phyloP scores from a whole-genome alignment of 2,888 invertebrate genomes.

The Galeruca laticollis region DNA sequence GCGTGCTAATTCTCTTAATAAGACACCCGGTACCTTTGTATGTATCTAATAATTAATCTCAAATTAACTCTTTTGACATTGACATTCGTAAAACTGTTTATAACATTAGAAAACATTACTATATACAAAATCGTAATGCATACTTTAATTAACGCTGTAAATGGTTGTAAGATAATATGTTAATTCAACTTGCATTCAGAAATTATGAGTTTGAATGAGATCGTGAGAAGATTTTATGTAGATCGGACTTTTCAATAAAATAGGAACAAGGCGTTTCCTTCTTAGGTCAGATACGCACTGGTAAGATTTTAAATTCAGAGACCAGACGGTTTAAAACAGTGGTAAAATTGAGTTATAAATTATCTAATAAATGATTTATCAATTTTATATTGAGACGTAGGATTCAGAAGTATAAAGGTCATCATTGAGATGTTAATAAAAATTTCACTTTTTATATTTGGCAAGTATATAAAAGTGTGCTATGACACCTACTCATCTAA shows the following conservation, averaged over 20 bases:
- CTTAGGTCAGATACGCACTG: not conserved
- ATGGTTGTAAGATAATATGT: constrained; percentile 5
- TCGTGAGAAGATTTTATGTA: not conserved
- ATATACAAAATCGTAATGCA: too few relatives aligned
- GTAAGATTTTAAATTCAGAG: too few relatives aligned
- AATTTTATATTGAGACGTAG: not conserved
- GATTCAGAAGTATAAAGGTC: constrained; percentile 15
- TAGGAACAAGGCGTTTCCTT: not conserved
- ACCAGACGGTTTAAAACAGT: too few relatives aligned
- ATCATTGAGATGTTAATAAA: constrained; percentile 14
- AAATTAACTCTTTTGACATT: not conserved
- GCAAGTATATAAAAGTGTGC: constrained; percentile 10
- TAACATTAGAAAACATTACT: too few relatives aligned
- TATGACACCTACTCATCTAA: constrained; percentile 26
- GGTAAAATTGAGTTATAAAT: not conserved
- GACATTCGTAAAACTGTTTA: not conserved
- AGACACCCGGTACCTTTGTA: too few relatives aligned
- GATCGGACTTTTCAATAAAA: not conserved
- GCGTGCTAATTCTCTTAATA: too few relatives aligned
- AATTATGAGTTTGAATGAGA: not conserved
- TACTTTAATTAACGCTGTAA: not conserved
- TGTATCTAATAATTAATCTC: not conserved
- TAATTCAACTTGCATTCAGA: not conserved
- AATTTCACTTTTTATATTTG: constrained; percentile 33
- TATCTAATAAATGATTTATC: constrained; percentile 15